Conservation (phyloP, 2,888 invertebrate genomes). For the Entomobrya proxima region DNA sequence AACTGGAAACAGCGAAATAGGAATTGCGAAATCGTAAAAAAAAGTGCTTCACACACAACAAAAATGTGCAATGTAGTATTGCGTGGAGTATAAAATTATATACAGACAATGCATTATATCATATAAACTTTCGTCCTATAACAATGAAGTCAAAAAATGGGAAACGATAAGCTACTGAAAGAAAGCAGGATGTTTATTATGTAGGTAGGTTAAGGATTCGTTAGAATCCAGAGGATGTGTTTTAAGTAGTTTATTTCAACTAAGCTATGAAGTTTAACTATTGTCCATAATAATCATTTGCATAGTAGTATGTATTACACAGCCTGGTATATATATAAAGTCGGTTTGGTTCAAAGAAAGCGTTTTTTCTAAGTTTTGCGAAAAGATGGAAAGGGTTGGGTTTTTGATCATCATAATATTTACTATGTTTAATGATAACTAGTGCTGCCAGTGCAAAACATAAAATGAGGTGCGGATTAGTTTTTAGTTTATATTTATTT, state of each 20-base stretch:
- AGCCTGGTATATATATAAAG: too few relatives aligned
- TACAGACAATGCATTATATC: constrained; percentile 6
- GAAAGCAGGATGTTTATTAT: neutral
- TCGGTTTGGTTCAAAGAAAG: neutral
- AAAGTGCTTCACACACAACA: neutral
- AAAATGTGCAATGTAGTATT: neutral
- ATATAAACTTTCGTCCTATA: neutral
- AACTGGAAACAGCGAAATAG: neutral
- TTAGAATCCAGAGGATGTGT: neutral
- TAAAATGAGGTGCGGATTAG: constrained; percentile 58
- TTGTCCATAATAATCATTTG: neutral
- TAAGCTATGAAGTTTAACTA: neutral
- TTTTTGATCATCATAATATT: constrained; percentile 50
- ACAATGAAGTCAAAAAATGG: neutral
- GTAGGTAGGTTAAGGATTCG: neutral
- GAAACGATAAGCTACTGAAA: neutral
- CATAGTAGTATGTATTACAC: neutral
- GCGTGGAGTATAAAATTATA: neutral
- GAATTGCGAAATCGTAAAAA: neutral
- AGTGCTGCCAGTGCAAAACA: constrained; percentile 64
- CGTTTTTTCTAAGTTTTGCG: neutral
- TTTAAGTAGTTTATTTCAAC: neutral
- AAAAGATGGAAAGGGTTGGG: too few relatives aligned
- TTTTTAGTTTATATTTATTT: constrained; percentile 62
- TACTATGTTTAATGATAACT: neutral